Conservation (phyloP, 2,888 invertebrate genomes). For the Erebia ligea region DNA sequence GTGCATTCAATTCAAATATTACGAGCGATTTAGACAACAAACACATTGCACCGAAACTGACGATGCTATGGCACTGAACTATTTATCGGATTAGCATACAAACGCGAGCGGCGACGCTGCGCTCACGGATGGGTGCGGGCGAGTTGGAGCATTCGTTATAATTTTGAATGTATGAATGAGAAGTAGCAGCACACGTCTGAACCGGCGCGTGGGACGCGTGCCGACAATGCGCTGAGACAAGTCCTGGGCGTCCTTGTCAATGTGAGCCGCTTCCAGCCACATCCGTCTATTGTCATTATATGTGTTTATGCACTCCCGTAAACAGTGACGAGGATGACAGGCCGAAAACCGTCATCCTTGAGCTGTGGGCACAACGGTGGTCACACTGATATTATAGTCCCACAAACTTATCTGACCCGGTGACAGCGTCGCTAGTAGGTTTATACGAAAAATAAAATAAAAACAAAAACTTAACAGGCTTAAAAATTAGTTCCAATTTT, state of each 20-base stretch:
- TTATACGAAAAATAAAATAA: no score
- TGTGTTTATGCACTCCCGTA: slow-evolving; percentile 78
- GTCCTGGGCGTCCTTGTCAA: slow-evolving; percentile 83
- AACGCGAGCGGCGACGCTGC: slow-evolving; percentile 73
- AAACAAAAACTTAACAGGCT: no score
- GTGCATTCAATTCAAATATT: slow-evolving; percentile 82
- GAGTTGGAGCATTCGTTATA: slow-evolving; percentile 75
- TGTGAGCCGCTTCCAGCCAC: slow-evolving; percentile 82
- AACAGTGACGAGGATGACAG: slow-evolving; percentile 68
- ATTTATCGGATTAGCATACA: slow-evolving; percentile 76
- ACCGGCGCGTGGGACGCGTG: slow-evolving; percentile 75
- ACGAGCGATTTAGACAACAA: slow-evolving; percentile 80
- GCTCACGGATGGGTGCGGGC: slow-evolving; percentile 77
- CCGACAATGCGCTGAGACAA: slow-evolving; percentile 78
- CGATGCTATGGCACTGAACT: slow-evolving; percentile 76
- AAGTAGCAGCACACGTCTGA: slow-evolving; percentile 70
- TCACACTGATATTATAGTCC: no score
- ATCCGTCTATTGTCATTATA: slow-evolving; percentile 82
- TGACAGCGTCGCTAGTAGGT: no score
- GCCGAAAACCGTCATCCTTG: slow-evolving; percentile 44
- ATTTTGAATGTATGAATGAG: slow-evolving; percentile 83
- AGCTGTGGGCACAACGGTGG: slow-evolving; percentile 3
- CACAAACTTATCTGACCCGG: no score
- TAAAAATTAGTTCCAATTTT: no score
- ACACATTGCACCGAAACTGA: slow-evolving; percentile 74